Percentiles rank a stretch among this genome's conserved stretches.
These are phyloP conservation scores for Hormaphis cornu DNA, from an alignment of 1,140 invertebrate genomes.

Conservation along the genomic window DNA sequence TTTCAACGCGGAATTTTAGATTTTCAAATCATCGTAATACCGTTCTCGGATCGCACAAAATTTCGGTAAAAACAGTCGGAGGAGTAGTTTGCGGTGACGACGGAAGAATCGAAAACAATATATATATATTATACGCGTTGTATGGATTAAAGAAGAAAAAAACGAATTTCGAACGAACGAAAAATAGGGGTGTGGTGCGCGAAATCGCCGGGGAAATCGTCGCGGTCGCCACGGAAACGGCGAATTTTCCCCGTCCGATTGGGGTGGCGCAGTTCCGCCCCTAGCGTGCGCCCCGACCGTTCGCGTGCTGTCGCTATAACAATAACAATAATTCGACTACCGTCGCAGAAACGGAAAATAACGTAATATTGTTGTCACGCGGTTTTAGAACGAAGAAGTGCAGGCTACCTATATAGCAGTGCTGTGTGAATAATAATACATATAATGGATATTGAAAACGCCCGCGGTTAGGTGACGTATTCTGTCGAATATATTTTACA, in stretches of 20 bases:
- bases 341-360: no score
- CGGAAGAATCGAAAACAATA: not conserved
- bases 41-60: not conserved
- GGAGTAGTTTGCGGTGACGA: not conserved
- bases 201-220: not conserved
- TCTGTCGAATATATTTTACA: no score
- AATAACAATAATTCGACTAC: no score
- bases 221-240: not conserved
- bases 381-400: no score
- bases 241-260: constrained; percentile 13
- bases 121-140: no score
- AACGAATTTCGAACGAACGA: no score
- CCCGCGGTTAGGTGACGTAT: no score
- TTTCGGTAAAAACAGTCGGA: not conserved
- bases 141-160: no score
- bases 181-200: not conserved
- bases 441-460: no score
- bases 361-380: no score
- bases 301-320: not conserved
- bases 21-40: not conserved
- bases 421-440: no score
- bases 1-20: not conserved
- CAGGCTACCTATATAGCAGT: no score
- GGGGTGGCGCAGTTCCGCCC: not conserved
- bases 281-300: not conserved